Evolutionary conservation across 2,113 vertebrate genomes (phyloP), one percentile per base, ranked within the genome.

Genomic region (Mixornis gularis): DNA sequence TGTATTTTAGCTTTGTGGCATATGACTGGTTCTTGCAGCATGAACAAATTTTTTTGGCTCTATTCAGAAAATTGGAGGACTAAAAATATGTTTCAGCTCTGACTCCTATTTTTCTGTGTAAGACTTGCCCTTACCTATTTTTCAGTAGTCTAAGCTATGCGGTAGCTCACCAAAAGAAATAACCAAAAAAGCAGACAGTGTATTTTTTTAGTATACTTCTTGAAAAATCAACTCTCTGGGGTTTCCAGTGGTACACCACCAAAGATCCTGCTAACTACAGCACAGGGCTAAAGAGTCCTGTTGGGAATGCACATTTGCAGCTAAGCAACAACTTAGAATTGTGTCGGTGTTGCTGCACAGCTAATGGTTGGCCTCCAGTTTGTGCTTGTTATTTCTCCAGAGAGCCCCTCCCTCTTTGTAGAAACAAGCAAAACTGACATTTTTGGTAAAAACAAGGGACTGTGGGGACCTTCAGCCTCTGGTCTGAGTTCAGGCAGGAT

Each of bases 291-390:
- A 74, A 60, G 36, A 20, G 26, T 38, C 34, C 12, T 56, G 14
- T n/a, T 59, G 59, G 49, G 26, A 93, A 64, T 20, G 21, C 32
- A 51, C 4, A 2, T 60, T 65, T 69, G 29, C 68, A 87, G 53
- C 26, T 72, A n/a, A 87, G 32, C 66, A 85, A 17, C 38, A 53
- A 30, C 21, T 77, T 58, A n/a, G 69, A 24, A 73, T 70, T 87
- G 7, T 40, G 36, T 49, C 3, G 3, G 17, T 44, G 53, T 44
- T 41, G 22, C 34, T 69, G 7, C n/a, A 21, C 0, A 1, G 38
- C 26, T 83, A 72, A 51, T 32, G 76, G 18, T 21, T 72, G 46
- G n/a, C 40, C 22, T 63, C 25, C 41, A 41, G 20, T 36, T 64
- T 17, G 15, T 34, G 25, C 6, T 36, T 60, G 41, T 41, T 73